Conservation (phyloP, 2,888 invertebrate species). For the Hesperia comma region DNA sequence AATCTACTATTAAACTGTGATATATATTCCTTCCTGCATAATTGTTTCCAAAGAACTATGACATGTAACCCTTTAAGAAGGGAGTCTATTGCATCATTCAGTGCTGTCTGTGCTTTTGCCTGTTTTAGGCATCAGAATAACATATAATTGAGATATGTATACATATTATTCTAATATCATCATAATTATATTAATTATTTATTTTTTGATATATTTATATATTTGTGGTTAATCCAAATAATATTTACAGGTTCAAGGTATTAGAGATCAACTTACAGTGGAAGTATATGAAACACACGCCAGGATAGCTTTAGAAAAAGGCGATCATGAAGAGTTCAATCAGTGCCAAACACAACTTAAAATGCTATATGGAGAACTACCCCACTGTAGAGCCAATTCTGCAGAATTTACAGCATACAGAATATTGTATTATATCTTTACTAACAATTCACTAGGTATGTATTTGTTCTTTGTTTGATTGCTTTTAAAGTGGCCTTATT, state of each 20-base stretch:
- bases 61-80: too few relatives aligned
- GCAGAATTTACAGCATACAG: slow-evolving; percentile 98
- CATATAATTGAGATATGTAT: too few relatives aligned
- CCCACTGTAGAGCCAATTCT: slow-evolving; percentile 87
- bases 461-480: slow-evolving; percentile 34
- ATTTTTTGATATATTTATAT: not conserved
- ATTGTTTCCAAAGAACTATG: too few relatives aligned
- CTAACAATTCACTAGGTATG: slow-evolving; percentile 97
- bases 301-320: slow-evolving; percentile 97
- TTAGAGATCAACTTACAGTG: slow-evolving; percentile 97
- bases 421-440: slow-evolving; percentile 98
- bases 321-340: slow-evolving; percentile 99
- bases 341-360: slow-evolving; percentile 99
- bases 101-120: too few relatives aligned
- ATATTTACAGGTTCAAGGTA: slow-evolving; percentile 93
- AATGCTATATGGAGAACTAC: slow-evolving; percentile 94
- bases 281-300: slow-evolving; percentile 99
- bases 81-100: too few relatives aligned
- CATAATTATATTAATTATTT: too few relatives aligned
- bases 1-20: too few relatives aligned
- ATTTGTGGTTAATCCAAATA: slow-evolving; percentile 19
- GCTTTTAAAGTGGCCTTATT: too few relatives aligned
- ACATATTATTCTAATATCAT: too few relatives aligned
- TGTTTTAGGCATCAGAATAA: too few relatives aligned
- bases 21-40: too few relatives aligned